Evolutionary conservation across 2,797 vertebrate genomes (phyloP), one percentile per base, ranked within the genome.

Genomic region (Bovichtus variegatus): DNA sequence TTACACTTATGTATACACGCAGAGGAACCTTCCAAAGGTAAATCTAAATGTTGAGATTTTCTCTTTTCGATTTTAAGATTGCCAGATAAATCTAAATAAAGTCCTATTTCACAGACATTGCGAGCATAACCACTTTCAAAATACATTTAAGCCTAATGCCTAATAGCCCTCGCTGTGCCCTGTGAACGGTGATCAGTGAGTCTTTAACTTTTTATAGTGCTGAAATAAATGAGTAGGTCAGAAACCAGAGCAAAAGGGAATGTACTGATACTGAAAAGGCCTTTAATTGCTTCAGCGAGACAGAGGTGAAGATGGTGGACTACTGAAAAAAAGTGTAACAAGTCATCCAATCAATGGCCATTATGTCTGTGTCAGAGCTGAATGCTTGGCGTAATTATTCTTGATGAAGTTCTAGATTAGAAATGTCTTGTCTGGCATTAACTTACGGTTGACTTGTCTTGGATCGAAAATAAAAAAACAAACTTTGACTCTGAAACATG

Each of bases 331-430:
- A 70, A 68, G 44, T 75, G 23, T 51, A 70, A 66, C 29, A 60
- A 64, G 38, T 61, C 68, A 46, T 74, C 10, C 70, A 49, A 61
- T 81, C 66, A 47, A 62, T 69, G 62, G 68, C 10, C 44, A 81
- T 66, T 76, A 71, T 19, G 19, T 58, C 51, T 66, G 54, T 54
- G 58, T 82, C 66, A 71, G 53, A 83, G 38, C 53, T 54, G 27
- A 69, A 54, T 7, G 49, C 31, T n/a, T 46, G 27, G 19, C 1
- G 1, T 78, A 76, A 82, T 73, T 78, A 60, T 64, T 70, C 25
- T 49, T 80, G 68, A 68, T 78, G 68, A 76, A 76, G 50, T 67
- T 84, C 27, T 71, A 61, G 61, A 84, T 76, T 71, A 50, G 38
- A 81, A 51, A 50, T 54, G 58, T 74, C 71, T 66, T 47, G 43